Evolutionary conservation across 1,140 invertebrate species (phyloP), one percentile per base, ranked within the genome.

Genomic region (Drosophila novamexicana): DNA sequence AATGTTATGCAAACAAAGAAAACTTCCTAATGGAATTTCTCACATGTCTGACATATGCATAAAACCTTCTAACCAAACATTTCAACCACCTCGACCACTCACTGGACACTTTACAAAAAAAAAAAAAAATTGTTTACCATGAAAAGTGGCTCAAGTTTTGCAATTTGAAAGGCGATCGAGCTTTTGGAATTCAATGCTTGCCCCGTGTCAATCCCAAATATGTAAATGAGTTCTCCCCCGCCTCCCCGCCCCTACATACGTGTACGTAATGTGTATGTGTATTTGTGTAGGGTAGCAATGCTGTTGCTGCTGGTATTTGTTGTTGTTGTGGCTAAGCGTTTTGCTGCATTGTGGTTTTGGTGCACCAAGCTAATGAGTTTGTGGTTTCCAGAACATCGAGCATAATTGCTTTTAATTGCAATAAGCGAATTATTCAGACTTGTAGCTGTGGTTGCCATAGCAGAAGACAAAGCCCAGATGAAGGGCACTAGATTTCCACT

Each of bases 361-460:
- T 77, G 81, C 80, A 89, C 83, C 84, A 75, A 89, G 84, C 84
- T 89, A 89, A 89, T 89, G 84, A 89, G 85, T 84, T 89, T 89
- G 84, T 70, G 84, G 84, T 84, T 89, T 76, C 56, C 64, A 70
- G 75, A 67, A 84, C 84, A 89, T 68, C 81, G 70, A 70, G 64
- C 84, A 89, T 89, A 89, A 89, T 89, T 89, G 84, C 81, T 90
- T 89, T 89, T 89, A 89, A 89, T 89, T 89, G 84, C 84, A 73
- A 84, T 89, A 69, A 84, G 84, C 81, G 76, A 84, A 89, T 89
- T 89, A 89, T 84, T 79, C 77, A 89, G 79, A 81, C 81, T 89
- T 76, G 45, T 40, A 10, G 61, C 63, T 85, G 74, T 50, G 69
- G 69, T 75, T 50, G 42, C 6, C 16, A 36, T 40, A 42, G 18